Conservation (phyloP, 1,140 invertebrate genomes). For the Drosophila kurseongensis region DNA sequence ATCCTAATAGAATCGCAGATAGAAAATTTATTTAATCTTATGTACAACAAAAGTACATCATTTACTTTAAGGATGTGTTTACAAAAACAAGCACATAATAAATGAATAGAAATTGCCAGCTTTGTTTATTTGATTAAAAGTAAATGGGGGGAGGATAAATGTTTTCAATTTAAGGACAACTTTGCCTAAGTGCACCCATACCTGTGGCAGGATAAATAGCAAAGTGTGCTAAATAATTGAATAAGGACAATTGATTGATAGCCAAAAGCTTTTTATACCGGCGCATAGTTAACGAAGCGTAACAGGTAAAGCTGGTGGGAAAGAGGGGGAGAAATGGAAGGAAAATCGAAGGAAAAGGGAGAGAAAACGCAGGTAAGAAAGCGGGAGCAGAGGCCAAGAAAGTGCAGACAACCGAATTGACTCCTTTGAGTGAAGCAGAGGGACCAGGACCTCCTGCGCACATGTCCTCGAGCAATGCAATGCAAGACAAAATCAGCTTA, state of each 20-base stretch:
- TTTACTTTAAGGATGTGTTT: no score
- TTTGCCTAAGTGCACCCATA: background rate
- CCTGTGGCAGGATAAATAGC: constrained; percentile 36
- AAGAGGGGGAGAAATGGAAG: background rate
- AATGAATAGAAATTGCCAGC: background rate
- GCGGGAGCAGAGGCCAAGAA: background rate
- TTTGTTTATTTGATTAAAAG: background rate
- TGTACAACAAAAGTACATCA: no score
- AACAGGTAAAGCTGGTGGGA: constrained; percentile 52
- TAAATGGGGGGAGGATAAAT: background rate
- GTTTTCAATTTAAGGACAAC: background rate
- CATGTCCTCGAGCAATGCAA: constrained; percentile 44
- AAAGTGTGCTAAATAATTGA: constrained; percentile 66
- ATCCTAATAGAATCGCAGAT: no score
- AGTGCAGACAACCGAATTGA: constrained; percentile 50
- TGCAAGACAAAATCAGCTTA: constrained; percentile 52
- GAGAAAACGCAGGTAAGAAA: background rate
- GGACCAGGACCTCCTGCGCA: constrained; percentile 7
- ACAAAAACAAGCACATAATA: no score
- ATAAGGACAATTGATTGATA: constrained; percentile 72
- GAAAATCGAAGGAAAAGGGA: background rate
- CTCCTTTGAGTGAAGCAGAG: constrained; percentile 22
- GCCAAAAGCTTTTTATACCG: constrained; percentile 76
- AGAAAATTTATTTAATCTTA: no score
- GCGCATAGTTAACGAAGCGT: constrained; percentile 77